Evolutionary conservation across 64 coral and sea anemone genomes (phyloP).

Genomic region (Exaiptasia diaphana): DNA sequence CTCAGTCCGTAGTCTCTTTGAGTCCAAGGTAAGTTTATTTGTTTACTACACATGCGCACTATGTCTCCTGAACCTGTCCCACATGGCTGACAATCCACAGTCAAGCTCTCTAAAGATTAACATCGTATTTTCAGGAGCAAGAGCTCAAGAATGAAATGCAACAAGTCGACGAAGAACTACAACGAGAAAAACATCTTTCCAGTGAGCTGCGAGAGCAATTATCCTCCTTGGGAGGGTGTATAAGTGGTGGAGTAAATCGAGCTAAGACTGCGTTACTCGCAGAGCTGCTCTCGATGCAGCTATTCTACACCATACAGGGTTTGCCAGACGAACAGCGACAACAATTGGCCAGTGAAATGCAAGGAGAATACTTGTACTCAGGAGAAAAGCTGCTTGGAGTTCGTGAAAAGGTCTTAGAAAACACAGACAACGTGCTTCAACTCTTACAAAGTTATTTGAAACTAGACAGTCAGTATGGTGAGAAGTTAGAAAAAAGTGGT

Average conservation of each 20-base stretch:
- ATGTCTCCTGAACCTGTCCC: no score
- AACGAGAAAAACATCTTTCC: not conserved
- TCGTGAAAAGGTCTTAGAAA: constrained; percentile 45
- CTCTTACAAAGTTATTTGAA: constrained; percentile 35
- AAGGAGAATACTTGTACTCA: not conserved
- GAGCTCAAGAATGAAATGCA: not conserved
- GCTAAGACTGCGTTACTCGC: constrained; percentile 43
- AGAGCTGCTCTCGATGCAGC: constrained; percentile 77
- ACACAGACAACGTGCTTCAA: constrained; percentile 20
- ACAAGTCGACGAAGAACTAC: not conserved
- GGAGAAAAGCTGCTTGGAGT: not conserved
- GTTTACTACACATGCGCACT: not conserved
- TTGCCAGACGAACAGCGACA: not conserved
- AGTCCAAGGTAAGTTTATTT: constrained; percentile 59
- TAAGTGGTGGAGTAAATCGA: constrained; percentile 47
- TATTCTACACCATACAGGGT: constrained; percentile 61
- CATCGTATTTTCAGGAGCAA: not conserved
- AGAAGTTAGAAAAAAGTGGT: constrained; percentile 4
- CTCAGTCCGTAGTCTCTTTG: constrained; percentile 53
- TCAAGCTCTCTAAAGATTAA: no score
- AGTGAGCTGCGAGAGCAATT: constrained; percentile 18
- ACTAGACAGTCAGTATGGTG: constrained; percentile 9
- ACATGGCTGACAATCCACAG: no score
- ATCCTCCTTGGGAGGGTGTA: not conserved
- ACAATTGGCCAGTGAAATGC: not conserved